phyloP scores from a whole-genome alignment of 35 echinoderm and acorn worm species.

The Lytechinus pictus region DNA sequence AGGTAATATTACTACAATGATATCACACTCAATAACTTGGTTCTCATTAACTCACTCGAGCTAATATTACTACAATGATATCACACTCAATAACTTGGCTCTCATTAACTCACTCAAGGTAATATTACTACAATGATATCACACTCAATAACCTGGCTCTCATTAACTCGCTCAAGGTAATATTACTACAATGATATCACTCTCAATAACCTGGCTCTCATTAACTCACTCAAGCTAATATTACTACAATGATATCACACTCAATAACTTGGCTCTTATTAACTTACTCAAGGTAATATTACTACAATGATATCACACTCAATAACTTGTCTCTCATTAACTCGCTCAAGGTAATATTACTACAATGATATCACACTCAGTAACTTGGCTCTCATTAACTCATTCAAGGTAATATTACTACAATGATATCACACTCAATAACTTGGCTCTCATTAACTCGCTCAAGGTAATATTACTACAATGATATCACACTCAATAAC shows the following conservation, averaged over 20 bases:
- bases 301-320: slow-evolving; percentile 99
- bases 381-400: slow-evolving; percentile 98
- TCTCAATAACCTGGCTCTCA: slow-evolving; percentile 96
- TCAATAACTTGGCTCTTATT: slow-evolving; percentile 98
- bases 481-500: slow-evolving; percentile 99
- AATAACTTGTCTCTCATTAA: slow-evolving; percentile 99
- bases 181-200: slow-evolving; percentile 99
- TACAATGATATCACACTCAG: slow-evolving; percentile 99
- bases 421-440: slow-evolving; percentile 99
- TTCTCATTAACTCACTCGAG: slow-evolving; percentile 98
- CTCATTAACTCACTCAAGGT: slow-evolving; percentile 99
- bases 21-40: slow-evolving; percentile 97
- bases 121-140: slow-evolving; percentile 99
- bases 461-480: slow-evolving; percentile 99
- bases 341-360: slow-evolving; percentile 98
- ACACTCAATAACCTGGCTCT: slow-evolving; percentile 98
- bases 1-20: slow-evolving; percentile 99
- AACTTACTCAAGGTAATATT: slow-evolving; percentile 99
- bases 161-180: slow-evolving; percentile 99
- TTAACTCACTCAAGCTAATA: slow-evolving; percentile 99
- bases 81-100: slow-evolving; percentile 97
- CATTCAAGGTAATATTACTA: slow-evolving; percentile 99
- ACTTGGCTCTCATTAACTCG: slow-evolving; percentile 97
- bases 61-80: slow-evolving; percentile 99
- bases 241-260: slow-evolving; percentile 98